phyloP scores from a whole-genome alignment of 1,140 invertebrate genomes.

The Cherax destructor region DNA sequence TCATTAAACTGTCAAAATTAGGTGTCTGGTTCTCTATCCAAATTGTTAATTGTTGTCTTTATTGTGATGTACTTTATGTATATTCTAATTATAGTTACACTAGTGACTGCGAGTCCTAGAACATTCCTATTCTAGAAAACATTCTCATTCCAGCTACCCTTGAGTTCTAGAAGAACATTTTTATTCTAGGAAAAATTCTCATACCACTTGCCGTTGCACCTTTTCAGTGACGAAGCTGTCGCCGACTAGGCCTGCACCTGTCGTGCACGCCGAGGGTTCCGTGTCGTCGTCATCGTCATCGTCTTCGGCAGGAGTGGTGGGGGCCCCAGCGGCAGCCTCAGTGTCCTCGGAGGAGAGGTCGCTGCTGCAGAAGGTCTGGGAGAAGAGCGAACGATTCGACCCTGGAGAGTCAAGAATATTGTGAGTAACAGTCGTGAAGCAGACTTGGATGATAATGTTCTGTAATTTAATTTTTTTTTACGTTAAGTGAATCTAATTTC shows the following conservation, averaged over 20 bases:
- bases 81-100: no score
- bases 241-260: constrained; percentile 65
- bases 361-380: constrained; percentile 71
- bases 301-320: constrained; percentile 54
- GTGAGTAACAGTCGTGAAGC: constrained; percentile 36
- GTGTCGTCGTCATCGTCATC: constrained; percentile 74
- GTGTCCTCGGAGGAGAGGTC: constrained; percentile 71
- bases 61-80: no score
- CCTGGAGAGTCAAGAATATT: constrained; percentile 52
- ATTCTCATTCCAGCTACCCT: no score
- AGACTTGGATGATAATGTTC: no score
- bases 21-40: no score
- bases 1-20: no score
- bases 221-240: constrained; percentile 73
- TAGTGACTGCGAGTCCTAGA: no score
- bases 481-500: no score
- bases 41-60: no score
- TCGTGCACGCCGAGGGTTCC: constrained; percentile 75
- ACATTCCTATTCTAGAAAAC: no score
- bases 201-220: not conserved
- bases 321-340: constrained; percentile 42
- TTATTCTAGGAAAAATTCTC: constrained; percentile 47
- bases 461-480: no score
- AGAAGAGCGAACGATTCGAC: constrained; percentile 60
- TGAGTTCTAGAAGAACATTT: not conserved